Evolutionary conservation across 2,888 invertebrate species (phyloP).

Genomic region (Acanthoscelides obtectus): DNA sequence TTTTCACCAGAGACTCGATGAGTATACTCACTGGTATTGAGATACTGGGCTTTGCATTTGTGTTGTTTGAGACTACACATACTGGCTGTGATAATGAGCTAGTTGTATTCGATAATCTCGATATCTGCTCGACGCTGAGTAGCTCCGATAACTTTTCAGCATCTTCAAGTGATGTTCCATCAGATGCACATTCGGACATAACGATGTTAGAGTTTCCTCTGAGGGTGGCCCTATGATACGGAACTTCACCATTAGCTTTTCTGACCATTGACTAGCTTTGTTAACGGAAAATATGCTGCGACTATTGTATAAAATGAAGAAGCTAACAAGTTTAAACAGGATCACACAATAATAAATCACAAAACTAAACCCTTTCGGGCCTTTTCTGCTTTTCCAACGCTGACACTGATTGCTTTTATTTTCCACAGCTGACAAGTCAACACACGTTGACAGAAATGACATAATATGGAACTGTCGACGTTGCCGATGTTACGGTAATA

Average conservation of each 20-base stretch:
- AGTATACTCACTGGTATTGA: slow-evolving; percentile 63
- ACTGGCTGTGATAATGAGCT: slow-evolving; percentile 10
- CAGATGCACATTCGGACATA: neutral
- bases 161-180: slow-evolving; percentile 12
- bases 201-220: neutral
- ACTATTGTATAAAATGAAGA: neutral
- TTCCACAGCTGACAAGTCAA: neutral
- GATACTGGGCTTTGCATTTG: slow-evolving; percentile 19
- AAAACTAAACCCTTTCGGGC: neutral
- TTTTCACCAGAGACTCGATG: slow-evolving; percentile 66
- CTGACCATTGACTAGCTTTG: slow-evolving; percentile 3
- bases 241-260: neutral
- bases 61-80: slow-evolving; percentile 6
- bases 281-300: neutral
- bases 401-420: neutral
- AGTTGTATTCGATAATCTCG: neutral
- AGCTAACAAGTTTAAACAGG: neutral
- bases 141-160: slow-evolving; percentile 10
- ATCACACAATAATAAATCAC: neutral
- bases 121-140: slow-evolving; percentile 7
- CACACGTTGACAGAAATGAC: neutral
- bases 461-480: neutral
- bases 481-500: neutral
- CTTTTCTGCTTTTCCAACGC: neutral
- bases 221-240: neutral